Base-by-base conservation (phyloP, 2,888 invertebrate species). In the Hipparchia semele region DNA sequence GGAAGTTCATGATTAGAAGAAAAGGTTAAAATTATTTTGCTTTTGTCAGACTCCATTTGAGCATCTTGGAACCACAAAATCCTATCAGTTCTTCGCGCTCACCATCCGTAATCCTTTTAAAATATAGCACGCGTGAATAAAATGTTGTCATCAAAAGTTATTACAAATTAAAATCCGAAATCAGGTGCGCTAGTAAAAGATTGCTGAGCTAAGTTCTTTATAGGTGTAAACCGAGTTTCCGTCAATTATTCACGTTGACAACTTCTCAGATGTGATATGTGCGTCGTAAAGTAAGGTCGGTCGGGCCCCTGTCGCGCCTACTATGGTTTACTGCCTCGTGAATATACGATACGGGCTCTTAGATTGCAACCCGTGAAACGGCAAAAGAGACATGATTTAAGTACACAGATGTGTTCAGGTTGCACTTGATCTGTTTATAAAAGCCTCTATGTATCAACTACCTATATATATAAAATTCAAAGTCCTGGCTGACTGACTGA, bases 301-400 rank as follows among this genome's bases (percentile, higher is more conserved):
- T 45, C 58, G 33, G 60, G 64, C 60, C 69, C 65, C 62, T 71
- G 71, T 59, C 66, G 60, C 12, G 49, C 49, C 49, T 49, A 12
- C 51, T 23, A 51, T 65, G 61, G 62, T 76, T 76, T 72, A 70
- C 46, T 68, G 56, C 65, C 70, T 72, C 75, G 72, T 72, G 70
- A 76, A 76, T 70, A 68, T 66, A 70, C 49, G 54, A 65, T 65
- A 68, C 46, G 49, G 46, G 46, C 23, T 10, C 23, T 53, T 6
- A 10, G 51, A 65, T 53, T 51, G 33, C 51, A 65, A 46, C 10
- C 10, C 9, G 51, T 53, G 51, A 53, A 65, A 53, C 2, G 23
- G 23, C 23, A 23, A 23, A 23, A 23, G 23, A 23, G 23, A 23
- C 23, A 10, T 49, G n/a, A n/a, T 54, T 54, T n/a, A 23, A 23